Percentiles rank a stretch among this genome's conserved stretches.
Evolutionary conservation across 2,888 invertebrate genomes (phyloP).

Genomic region (Salticus scenicus): DNA sequence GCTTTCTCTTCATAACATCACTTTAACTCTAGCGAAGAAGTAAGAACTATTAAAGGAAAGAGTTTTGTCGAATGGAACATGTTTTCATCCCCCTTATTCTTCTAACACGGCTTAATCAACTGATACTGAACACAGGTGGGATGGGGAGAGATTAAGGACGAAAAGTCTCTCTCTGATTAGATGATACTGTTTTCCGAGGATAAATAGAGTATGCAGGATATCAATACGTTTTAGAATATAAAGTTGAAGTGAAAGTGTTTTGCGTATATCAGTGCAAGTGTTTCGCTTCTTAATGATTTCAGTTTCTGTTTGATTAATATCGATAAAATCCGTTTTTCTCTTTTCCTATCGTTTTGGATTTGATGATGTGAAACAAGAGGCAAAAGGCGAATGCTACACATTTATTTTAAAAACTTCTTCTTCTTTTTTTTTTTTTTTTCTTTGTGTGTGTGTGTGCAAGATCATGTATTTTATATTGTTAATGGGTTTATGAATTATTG

Average conservation of each 20-base stretch:
- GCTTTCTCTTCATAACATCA: not conserved
- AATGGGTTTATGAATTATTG: too few species aligned
- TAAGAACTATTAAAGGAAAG: slow-evolving; percentile 8
- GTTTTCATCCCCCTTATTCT: not conserved
- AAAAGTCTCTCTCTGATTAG: not conserved
- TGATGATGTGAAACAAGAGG: too few species aligned
- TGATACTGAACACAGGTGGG: slow-evolving; percentile 1
- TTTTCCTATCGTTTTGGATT: too few species aligned
- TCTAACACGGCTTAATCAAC: slow-evolving; percentile 7
- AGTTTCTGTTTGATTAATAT: too few species aligned
- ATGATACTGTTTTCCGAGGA: not conserved
- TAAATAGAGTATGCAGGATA: not conserved
- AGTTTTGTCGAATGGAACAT: not conserved
- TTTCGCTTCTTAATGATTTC: too few species aligned
- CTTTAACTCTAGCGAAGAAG: not conserved
- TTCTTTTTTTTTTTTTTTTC: too few species aligned
- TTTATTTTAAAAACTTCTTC: too few species aligned
- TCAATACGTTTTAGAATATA: not conserved
- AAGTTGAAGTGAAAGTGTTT: not conserved
- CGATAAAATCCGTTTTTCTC: too few species aligned
- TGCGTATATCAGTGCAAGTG: too few species aligned
- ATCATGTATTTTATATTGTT: too few species aligned
- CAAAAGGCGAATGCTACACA: too few species aligned
- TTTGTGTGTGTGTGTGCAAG: too few species aligned
- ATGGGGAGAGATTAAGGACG: not conserved